Percentiles rank a stretch among this genome's conserved stretches.
Evolutionary conservation across 2,797 vertebrate species (phyloP).

Genomic region (Neostethus bicornis): DNA sequence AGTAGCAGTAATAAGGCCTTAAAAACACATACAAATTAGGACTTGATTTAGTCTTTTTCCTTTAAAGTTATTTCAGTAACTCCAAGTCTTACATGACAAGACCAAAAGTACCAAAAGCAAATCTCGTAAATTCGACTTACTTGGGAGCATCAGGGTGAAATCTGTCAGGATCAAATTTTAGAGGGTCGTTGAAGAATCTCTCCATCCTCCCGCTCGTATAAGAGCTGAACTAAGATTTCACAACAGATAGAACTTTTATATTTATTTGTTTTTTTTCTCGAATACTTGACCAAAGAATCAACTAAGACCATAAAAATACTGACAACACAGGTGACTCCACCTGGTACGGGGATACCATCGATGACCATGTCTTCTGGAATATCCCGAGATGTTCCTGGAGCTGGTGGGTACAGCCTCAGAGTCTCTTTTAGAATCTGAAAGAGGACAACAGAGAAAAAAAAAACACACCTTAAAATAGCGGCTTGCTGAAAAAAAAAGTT

Average conservation of each 20-base stretch:
- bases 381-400: conserved; percentile 82
- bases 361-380: conserved; percentile 78
- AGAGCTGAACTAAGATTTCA: conserved; percentile 86
- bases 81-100: neutral
- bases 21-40: conserved; percentile 8
- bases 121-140: conserved; percentile 71
- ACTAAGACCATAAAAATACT: no score
- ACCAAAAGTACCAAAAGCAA: neutral
- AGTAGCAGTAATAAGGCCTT: conserved; percentile 90
- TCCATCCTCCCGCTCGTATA: conserved; percentile 84
- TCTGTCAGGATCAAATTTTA: conserved; percentile 89
- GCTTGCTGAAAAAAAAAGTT: no score
- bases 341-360: conserved; percentile 80
- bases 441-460: no score
- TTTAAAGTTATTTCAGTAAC: no score
- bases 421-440: conserved; percentile 92
- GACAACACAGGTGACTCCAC: conserved; percentile 67
- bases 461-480: no score
- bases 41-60: no score
- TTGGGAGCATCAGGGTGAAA: conserved; percentile 88
- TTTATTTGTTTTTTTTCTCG: no score
- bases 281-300: no score
- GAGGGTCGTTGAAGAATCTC: conserved; percentile 85
- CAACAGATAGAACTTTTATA: no score
- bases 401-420: conserved; percentile 85